These are phyloP conservation scores for Aphelenchoides fujianensis DNA, from an alignment of 1,140 invertebrate species.

Conservation along the genomic window DNA sequence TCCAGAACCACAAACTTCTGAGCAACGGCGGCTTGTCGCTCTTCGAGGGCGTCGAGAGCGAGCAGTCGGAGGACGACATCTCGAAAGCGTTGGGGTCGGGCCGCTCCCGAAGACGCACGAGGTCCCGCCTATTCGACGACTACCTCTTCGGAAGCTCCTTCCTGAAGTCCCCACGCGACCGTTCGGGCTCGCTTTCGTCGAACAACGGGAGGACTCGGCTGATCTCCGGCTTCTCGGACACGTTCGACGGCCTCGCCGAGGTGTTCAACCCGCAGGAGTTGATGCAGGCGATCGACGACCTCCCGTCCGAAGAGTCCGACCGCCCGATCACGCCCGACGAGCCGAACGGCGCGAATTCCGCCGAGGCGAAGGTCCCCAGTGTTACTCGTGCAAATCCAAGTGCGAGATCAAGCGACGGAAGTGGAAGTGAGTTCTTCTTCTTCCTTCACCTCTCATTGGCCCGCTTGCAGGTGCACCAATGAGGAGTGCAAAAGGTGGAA, in stretches of 20 bases:
- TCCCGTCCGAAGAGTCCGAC: conserved; percentile 38
- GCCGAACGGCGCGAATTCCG: conserved; percentile 24
- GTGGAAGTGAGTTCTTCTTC: conserved; percentile 34
- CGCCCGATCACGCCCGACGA: conserved; percentile 38
- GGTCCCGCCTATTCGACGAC: conserved; percentile 18
- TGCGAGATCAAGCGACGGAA: conserved; percentile 30
- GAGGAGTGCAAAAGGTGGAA: conserved; percentile 32
- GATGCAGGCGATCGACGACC: conserved; percentile 37
- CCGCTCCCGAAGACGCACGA: conserved; percentile 5
- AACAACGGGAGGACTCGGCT: conserved; percentile 20
- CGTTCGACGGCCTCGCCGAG: conserved; percentile 39
- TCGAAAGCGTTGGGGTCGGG: not conserved
- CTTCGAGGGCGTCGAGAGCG: conserved; percentile 19
- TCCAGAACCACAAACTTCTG: not conserved
- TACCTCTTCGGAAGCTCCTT: not conserved
- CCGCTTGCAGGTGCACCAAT: conserved; percentile 36
- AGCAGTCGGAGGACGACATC: conserved; percentile 19
- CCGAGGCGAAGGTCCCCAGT: conserved; percentile 12
- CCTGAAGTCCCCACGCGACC: conserved; percentile 36
- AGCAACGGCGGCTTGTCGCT: conserved; percentile 1
- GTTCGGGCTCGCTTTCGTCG: conserved; percentile 30
- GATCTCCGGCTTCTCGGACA: conserved; percentile 31
- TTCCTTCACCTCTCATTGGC: not conserved
- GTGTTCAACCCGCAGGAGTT: conserved; percentile 43
- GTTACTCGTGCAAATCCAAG: conserved; percentile 31